Conservation (phyloP, 2,113 vertebrate species). For the Diadophis punctatus region DNA sequence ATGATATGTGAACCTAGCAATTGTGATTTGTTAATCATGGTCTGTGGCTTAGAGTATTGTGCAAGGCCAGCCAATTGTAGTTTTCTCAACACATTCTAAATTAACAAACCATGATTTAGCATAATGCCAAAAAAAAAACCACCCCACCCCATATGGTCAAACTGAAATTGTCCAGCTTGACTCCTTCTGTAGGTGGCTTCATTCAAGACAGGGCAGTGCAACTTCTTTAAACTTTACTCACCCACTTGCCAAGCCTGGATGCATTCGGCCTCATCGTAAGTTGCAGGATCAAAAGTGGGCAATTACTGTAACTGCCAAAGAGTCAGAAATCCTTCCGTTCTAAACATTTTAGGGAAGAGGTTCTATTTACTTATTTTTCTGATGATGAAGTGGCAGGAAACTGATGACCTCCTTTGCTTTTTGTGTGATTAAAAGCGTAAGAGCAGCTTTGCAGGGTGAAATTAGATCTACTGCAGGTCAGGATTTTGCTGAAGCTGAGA, state of each 20-base stretch:
- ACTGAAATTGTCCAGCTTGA: neutral
- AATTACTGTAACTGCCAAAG: neutral
- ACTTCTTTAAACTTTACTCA: neutral
- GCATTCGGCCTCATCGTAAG: neutral
- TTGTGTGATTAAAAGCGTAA: neutral
- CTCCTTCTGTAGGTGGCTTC: neutral
- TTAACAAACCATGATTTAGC: neutral
- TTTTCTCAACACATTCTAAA: neutral
- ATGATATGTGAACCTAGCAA: neutral
- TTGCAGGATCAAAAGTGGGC: neutral
- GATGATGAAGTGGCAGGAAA: neutral
- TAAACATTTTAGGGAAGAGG: neutral
- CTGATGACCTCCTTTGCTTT: neutral
- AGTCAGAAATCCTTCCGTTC: neutral
- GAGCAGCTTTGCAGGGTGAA: neutral
- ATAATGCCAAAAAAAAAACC: neutral
- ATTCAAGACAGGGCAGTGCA: neutral
- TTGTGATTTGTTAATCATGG: neutral
- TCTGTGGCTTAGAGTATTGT: neutral
- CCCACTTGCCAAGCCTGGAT: neutral
- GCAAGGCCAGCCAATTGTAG: neutral
- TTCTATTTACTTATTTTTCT: neutral
- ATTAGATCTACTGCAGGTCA: neutral
- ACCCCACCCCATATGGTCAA: neutral
- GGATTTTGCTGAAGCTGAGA: neutral